Base-by-base conservation (phyloP, 2,888 invertebrate genomes). In the Camponotus fellah region DNA sequence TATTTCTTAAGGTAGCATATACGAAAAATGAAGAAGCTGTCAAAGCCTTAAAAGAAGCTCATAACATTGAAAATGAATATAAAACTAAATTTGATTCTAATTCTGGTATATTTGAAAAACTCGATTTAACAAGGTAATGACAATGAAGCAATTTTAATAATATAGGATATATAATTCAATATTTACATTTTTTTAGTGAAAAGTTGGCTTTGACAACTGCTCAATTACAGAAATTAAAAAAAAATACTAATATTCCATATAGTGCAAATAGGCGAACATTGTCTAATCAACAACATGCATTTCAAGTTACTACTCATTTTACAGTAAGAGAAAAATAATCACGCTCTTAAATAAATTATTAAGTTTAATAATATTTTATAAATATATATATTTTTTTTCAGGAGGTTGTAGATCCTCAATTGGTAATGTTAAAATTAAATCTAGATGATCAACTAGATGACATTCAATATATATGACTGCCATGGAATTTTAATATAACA, bases 21-120 rank as follows among this genome's bases (percentile, higher is more conserved):
- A 72, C 72, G 14, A 95, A 93, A 88, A 92, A 91, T 37, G 93
- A 94, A 9, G 94, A 95, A 90, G 94, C 94, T 49, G 62, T 92
- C 4, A 88, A 86, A 86, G 93, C 93, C 46, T 85, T 95, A 56
- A 92, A 90, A 86, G 92, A 93, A 82, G 94, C 93, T 75, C 92
- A 85, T 74, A 87, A 91, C 46, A 88, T 94, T 9, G 93, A 95
- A 87, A 91, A 92, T 86, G 91, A 91, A 4, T 91, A 93, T 64
- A 93, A 92, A 79, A 91, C 93, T 82, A 92, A 91, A 83, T 83
- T 93, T 8, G 85, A 74, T 14, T 83, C 86, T 3, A 94, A 94
- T 76, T 82, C 93, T 80, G 90, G 92, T 80, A 85, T 87, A 77
- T 83, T 94, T 32, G 93, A 94, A 79, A 93, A 93, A 83, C 84